Base-by-base conservation (phyloP, 2,113 vertebrate genomes). In the Enhydra lutris region DNA sequence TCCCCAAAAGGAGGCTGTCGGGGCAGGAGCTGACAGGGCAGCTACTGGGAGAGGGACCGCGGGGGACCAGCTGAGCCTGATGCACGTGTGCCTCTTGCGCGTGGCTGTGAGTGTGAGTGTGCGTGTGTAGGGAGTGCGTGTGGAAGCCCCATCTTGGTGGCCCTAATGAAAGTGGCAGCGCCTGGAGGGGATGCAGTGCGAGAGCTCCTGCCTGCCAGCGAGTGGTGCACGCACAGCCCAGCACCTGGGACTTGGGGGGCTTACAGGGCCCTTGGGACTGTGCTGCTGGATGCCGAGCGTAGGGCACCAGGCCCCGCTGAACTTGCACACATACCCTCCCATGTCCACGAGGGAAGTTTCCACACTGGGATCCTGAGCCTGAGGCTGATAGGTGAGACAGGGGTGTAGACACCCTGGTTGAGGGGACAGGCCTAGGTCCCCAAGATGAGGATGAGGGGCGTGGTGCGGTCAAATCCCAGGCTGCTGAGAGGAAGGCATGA, bases 121-220 rank as follows among this genome's bases (percentile, higher is more conserved):
- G 57, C 23, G 0, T 4, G 5, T 20, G 7, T 15, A 21, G 23
- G 24, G 67, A 57, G 36, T 67, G 57, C 1, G 1, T 6, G 3
- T 11, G 29, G 36, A 57, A 52, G 39, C 36, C 21, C 69, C 45
- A 29, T 55, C 39, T 42, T 0, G 3, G 73, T 7, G 1, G 45
- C 39, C 0, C 29, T 29, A 4, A 21, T 23, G 18, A 34, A 42
- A 23, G 39, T 6, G 17, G 14, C 1, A 7, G 23, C 7, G 23
- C 1, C 26, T 7, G 0, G 11, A 18, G 67, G 24, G 34, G 34
- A 9, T 23, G 17, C 29, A 0, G 7, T 45, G 42, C 13, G 2
- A 11, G 36, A 13, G 36, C 4, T 5, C 34, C 18, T 36, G 80
- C 12, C 34, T 39, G 55, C 39, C 10, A 0, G 6, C 14, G n/a